Percentiles rank a stretch among this genome's conserved stretches.
These are phyloP conservation scores for Mesitornis unicolor DNA, from an alignment of 2,113 vertebrate genomes.

Conservation along the genomic window DNA sequence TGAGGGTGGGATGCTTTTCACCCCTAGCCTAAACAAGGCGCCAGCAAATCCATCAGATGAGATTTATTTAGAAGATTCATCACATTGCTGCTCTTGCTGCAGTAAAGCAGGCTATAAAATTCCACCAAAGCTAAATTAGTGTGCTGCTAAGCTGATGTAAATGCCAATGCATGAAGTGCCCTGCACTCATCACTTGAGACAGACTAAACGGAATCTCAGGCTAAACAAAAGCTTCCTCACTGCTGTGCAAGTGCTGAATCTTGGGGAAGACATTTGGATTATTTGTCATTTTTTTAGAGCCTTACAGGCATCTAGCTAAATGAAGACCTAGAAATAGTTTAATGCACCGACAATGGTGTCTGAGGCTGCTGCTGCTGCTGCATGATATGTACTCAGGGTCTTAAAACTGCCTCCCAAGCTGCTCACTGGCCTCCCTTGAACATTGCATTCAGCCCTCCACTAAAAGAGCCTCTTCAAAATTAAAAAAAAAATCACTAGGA, in stretches of 20 bases:
- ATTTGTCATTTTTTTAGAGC: background rate
- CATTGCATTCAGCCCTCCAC: background rate
- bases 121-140: background rate
- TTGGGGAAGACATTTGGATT: background rate
- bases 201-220: background rate
- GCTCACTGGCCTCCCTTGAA: background rate
- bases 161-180: background rate
- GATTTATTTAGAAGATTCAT: background rate
- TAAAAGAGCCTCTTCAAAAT: background rate
- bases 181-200: background rate
- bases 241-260: background rate
- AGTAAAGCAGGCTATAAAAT: background rate
- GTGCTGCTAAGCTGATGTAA: background rate
- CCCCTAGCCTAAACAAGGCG: background rate
- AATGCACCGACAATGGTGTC: background rate
- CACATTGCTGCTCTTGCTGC: background rate
- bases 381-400: background rate
- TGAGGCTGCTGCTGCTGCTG: background rate
- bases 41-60: background rate
- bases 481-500: background rate
- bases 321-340: background rate
- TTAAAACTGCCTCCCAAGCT: background rate
- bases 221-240: background rate
- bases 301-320: background rate
- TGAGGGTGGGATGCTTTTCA: background rate